Base-by-base conservation (phyloP, 1,140 invertebrate genomes). In the Megathymus violae region DNA sequence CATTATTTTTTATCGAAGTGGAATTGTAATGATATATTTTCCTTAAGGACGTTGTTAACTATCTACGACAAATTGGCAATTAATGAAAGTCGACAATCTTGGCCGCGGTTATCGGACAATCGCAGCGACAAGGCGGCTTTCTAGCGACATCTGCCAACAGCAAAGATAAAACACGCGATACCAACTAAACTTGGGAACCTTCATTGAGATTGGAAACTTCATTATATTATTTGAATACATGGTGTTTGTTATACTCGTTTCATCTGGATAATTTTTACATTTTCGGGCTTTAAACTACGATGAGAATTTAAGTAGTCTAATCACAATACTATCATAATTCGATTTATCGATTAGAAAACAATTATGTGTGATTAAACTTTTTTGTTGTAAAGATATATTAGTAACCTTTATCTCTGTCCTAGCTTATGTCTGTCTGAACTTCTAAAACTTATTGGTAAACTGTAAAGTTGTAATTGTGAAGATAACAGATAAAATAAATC, bases 91-190 rank as follows among this genome's bases (percentile, higher is more conserved):
- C 61, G 52, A 64, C 69, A 67, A 62, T 56, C 61, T 62, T 48
- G 14, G 62, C 58, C 63, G 31, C 31, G 40, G 64, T 70, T 77
- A 76, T 79, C 76, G 62, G 27, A 63, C 62, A 62, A 78, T 76
- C 71, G 48, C 58, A 64, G 50, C 64, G 71, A 67, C 73, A 64
- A 72, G 62, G 62, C 62, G 71, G 74, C 80, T 83, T 80, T 80
- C 77, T 78, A 77, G 73, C 64, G 73, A 80, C 78, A 81, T 81
- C 78, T 81, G 68, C 76, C 70, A 61, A 60, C 67, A 58, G 59
- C 43, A 58, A 47, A 68, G 79, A 82, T 82, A 64, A 62, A 74
- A 78, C 64, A 75, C 61, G 67, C 65, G 75, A 77, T 72, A 76
- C 27, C 27, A n/a, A 38, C 56, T 59, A 38, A 59, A 59, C 54